Conservation (phyloP, 1,140 invertebrate genomes). For the Leucophenga varia region DNA sequence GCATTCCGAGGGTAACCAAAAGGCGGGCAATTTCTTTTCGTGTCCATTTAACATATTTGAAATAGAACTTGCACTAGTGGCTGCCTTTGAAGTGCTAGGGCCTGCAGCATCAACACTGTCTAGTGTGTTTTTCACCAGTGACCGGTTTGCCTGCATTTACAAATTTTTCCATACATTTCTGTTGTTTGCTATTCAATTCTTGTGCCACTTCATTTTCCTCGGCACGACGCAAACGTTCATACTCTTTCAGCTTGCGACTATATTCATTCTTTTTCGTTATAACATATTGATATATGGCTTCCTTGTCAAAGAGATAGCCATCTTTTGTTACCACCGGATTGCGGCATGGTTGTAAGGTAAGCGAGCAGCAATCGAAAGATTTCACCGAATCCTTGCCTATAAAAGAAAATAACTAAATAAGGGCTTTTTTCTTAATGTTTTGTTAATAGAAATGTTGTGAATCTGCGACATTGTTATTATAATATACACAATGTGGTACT, state of each 20-base stretch:
- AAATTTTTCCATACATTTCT: conserved; percentile 73
- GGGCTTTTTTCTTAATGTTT: background rate
- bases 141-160: conserved; percentile 62
- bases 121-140: conserved; percentile 25
- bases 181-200: conserved; percentile 57
- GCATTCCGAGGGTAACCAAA: conserved; percentile 96
- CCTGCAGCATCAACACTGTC: too few species aligned
- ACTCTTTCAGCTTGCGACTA: conserved; percentile 86
- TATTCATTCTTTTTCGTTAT: conserved; percentile 94
- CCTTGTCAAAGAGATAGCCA: conserved; percentile 96
- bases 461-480: too few species aligned
- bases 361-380: conserved; percentile 96
- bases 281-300: conserved; percentile 95
- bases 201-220: conserved; percentile 64
- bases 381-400: conserved; percentile 89
- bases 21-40: conserved; percentile 84
- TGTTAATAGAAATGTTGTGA: background rate
- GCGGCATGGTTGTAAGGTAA: conserved; percentile 85
- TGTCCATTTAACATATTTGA: conserved; percentile 74
- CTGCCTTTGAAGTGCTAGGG: conserved; percentile 26
- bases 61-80: conserved; percentile 60
- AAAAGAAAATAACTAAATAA: background rate
- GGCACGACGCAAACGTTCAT: conserved; percentile 83
- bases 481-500: too few species aligned
- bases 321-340: conserved; percentile 65